These are phyloP conservation scores for Varanus salvator DNA, from an alignment of 2,113 vertebrate genomes.

Conservation along the genomic window DNA sequence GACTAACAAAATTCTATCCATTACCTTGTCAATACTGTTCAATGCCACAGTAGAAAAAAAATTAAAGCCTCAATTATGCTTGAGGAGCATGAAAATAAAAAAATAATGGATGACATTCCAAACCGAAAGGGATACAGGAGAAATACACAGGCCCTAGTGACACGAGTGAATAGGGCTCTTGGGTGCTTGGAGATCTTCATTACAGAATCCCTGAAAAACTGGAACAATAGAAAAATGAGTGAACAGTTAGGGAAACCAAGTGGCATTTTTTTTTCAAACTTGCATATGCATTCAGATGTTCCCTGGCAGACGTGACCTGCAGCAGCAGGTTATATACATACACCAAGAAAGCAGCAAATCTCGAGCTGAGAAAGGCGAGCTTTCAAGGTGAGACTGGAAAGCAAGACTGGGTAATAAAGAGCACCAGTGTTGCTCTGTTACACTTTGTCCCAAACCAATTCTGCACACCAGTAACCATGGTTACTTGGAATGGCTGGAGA, in stretches of 20 bases:
- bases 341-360: constrained; percentile 26
- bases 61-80: constrained; percentile 8
- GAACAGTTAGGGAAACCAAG: constrained; percentile 44
- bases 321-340: constrained; percentile 31
- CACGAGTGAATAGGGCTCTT: constrained; percentile 68
- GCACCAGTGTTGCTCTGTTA: constrained; percentile 42
- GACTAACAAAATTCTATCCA: constrained; percentile 62
- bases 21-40: constrained; percentile 56
- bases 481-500: constrained; percentile 11
- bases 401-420: constrained; percentile 45
- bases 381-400: constrained; percentile 15
- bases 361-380: constrained; percentile 36
- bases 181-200: constrained; percentile 73
- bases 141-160: constrained; percentile 61
- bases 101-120: constrained; percentile 51
- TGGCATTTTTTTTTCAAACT: constrained; percentile 25
- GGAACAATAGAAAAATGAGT: constrained; percentile 75
- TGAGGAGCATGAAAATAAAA: constrained; percentile 42
- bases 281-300: constrained; percentile 37
- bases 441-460: neutral
- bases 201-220: constrained; percentile 74
- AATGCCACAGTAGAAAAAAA: constrained; percentile 40
- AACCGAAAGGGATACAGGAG: constrained; percentile 60
- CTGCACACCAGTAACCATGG: constrained; percentile 30
- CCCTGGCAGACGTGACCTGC: constrained; percentile 31